Evolutionary conservation across 2,797 vertebrate genomes (phyloP), one percentile per base, ranked within the genome.

Genomic region (Hybognathus amarus): DNA sequence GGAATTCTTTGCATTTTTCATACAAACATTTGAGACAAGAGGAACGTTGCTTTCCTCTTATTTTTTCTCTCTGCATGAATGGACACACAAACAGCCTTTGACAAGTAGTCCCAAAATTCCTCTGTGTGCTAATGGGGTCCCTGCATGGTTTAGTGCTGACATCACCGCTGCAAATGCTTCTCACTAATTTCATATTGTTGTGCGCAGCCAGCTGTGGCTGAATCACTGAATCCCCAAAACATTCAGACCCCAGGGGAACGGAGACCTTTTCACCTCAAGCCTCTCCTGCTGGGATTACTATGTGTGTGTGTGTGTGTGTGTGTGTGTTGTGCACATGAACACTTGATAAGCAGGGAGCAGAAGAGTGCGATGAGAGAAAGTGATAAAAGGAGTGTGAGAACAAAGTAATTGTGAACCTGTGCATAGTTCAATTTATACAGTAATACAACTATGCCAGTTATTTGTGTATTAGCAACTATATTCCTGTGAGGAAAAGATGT

Each of bases 21-120:
- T 77, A 75, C 77, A 54, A 81, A 77, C 61, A 75, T n/a, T 81
- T 12, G 36, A 56, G 54, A 76, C 52, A 42, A 83, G 52, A 30
- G 54, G 56, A 79, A 85, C n/a, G 61, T 69, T 24, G 64, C 64
- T 59, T 70, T 77, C 66, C 69, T 61, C 66, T 33, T 40, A 52
- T 33, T 61, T 52, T 68, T 69, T 73, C 52, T 73, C 61, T 59
- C 33, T 74, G 61, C 59, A 76, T 68, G 83, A 69, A 78, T 66
- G 95, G 93, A 95, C 89, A 94, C 93, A 94, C 93, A 95, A 93
- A 94, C 94, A 95, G 93, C 94, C 92, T 96, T 95, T 94, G 95
- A 94, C 94, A 95, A 94, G 94, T 95, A 95, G 94, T 93, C 92
- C 92, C 93, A 94, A 93, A 96, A 96, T 95, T 96, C 94, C 94